A percentile compares a stretch with the other conserved stretches of the same genome.
Conservation (phyloP, 2,797 vertebrate species). For the Austrolebias charrua region DNA sequence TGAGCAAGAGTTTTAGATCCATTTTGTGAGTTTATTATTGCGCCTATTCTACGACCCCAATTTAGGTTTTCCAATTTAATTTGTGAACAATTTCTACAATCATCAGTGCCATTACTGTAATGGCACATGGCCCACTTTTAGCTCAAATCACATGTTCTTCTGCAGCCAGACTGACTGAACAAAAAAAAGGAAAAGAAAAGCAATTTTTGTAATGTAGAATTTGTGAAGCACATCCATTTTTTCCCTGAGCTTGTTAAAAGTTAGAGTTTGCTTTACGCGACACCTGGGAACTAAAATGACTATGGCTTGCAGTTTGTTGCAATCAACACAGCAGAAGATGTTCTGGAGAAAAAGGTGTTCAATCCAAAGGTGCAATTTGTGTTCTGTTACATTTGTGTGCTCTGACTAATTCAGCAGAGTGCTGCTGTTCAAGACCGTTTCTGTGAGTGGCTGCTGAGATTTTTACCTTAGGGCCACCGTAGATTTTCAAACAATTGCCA, state of each 20-base stretch:
- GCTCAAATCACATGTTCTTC: not conserved
- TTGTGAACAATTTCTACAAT: constrained; percentile 19
- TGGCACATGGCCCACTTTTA: not conserved
- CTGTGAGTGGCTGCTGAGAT: too few relatives aligned
- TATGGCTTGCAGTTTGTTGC: constrained; percentile 5
- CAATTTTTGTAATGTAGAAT: constrained; percentile 1
- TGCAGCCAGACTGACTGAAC: constrained; percentile 9
- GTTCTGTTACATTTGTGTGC: too few relatives aligned
- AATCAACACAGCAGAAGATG: constrained; percentile 14
- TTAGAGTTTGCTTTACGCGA: constrained; percentile 14
- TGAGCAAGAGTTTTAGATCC: constrained; percentile 8
- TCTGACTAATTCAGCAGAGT: too few relatives aligned
- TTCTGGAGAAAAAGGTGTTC: constrained; percentile 15
- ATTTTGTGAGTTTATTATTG: constrained; percentile 24
- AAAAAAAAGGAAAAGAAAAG: not conserved
- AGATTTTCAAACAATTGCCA: too few relatives aligned
- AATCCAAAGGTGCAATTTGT: constrained; percentile 17
- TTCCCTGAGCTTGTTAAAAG: constrained; percentile 43
- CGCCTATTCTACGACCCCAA: not conserved
- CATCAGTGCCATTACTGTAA: constrained; percentile 7
- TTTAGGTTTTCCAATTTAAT: constrained; percentile 6
- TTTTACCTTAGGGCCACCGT: too few relatives aligned
- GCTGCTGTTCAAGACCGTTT: too few relatives aligned
- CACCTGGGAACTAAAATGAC: constrained; percentile 29
- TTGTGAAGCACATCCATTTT: constrained; percentile 9